Evolutionary conservation across 2,113 vertebrate genomes (phyloP).

Genomic region (Ophthalmolycus amberensis): DNA sequence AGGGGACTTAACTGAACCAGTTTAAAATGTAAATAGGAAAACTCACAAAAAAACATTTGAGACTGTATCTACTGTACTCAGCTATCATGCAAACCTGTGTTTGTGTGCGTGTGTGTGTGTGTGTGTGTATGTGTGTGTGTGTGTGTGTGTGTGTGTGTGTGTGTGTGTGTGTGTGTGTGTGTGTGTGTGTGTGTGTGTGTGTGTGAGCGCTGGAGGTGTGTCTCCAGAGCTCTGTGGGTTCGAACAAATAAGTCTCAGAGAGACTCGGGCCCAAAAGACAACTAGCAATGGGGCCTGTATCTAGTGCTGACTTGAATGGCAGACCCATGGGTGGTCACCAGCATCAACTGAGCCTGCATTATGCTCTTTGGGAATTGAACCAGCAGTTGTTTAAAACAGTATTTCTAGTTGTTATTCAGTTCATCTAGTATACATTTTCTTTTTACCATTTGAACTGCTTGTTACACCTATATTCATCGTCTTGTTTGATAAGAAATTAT

Average conservation of each 20-base stretch:
- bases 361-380: neutral
- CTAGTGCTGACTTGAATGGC: slow-evolving; percentile 46
- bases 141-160: slow-evolving; percentile 35
- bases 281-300: slow-evolving; percentile 57
- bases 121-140: slow-evolving; percentile 35
- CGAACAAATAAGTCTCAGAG: slow-evolving; percentile 75
- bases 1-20: neutral
- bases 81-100: slow-evolving; percentile 54
- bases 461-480: too few species aligned
- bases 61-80: slow-evolving; percentile 29
- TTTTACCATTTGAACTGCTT: neutral
- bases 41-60: slow-evolving; percentile 5
- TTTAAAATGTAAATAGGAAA: neutral
- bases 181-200: neutral
- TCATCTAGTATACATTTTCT: neutral
- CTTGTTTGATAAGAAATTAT: neutral
- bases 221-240: slow-evolving; percentile 51
- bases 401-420: neutral
- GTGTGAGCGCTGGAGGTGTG: slow-evolving; percentile 48
- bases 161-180: slow-evolving; percentile 35
- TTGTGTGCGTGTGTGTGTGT: slow-evolving; percentile 27
- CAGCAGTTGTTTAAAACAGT: slow-evolving; percentile 4
- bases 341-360: slow-evolving; percentile 21
- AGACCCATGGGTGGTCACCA: slow-evolving; percentile 52
- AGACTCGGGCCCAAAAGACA: slow-evolving; percentile 62